Evolutionary conservation across 1,140 invertebrate species (phyloP).

Genomic region (Polypedilum vanderplanki): DNA sequence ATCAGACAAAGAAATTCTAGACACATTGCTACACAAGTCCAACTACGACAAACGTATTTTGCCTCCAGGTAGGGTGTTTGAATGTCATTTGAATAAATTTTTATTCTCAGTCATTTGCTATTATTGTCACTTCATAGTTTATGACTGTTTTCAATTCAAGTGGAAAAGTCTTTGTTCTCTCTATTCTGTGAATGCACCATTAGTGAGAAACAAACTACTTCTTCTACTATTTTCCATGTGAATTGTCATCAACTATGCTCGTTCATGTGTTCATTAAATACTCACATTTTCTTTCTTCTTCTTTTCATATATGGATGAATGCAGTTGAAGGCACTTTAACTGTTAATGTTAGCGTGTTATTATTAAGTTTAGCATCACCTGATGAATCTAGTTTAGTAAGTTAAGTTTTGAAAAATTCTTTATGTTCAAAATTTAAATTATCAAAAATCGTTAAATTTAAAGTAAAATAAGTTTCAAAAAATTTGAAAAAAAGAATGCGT

Average conservation of each 20-base stretch:
- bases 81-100: conserved; percentile 16
- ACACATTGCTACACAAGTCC: conserved; percentile 68
- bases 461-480: too few species aligned
- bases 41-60: conserved; percentile 81
- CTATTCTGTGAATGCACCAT: background rate
- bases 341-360: conserved; percentile 86
- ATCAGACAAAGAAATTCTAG: conserved; percentile 83
- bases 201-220: background rate
- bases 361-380: conserved; percentile 85
- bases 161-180: background rate
- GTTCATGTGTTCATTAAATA: conserved; percentile 16
- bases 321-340: conserved; percentile 63
- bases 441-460: too few species aligned
- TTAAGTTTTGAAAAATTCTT: conserved; percentile 33
- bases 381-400: conserved; percentile 92
- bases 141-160: background rate
- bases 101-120: background rate
- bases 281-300: conserved; percentile 44
- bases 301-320: background rate
- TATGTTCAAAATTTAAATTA: too few species aligned
- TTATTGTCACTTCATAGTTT: conserved; percentile 21
- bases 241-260: background rate
- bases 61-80: conserved; percentile 61
- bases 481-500: too few species aligned
- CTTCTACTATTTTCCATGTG: background rate